Evolutionary conservation across 2,888 invertebrate genomes (phyloP).

Genomic region (Malthinus flaveolus): DNA sequence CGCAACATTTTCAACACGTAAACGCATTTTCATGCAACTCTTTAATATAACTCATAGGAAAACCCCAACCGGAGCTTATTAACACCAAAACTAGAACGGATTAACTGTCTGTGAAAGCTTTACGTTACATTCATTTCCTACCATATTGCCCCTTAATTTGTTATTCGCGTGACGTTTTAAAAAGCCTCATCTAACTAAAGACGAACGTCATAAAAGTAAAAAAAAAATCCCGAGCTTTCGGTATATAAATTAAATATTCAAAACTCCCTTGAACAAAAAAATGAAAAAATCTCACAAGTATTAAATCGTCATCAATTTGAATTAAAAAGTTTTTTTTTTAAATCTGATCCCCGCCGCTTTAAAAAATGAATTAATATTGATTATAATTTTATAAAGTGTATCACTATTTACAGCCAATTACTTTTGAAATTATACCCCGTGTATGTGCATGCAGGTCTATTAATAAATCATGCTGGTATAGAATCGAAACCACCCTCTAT

Average conservation of each 20-base stretch:
- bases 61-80: constrained; percentile 13
- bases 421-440: constrained; percentile 40
- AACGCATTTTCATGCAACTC: too few species aligned
- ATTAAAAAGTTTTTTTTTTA: not conserved
- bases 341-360: not conserved
- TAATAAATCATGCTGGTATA: constrained; percentile 42
- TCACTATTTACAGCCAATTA: constrained; percentile 43
- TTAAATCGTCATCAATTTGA: not conserved
- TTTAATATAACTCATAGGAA: constrained; percentile 11
- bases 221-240: too few species aligned
- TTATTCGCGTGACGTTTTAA: constrained; percentile 9
- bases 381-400: constrained; percentile 30
- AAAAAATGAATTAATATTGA: constrained; percentile 27
- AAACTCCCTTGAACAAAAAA: too few species aligned
- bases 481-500: constrained; percentile 32
- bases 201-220: too few species aligned
- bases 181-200: too few species aligned
- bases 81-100: constrained; percentile 8
- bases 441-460: constrained; percentile 32
- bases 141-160: constrained; percentile 12
- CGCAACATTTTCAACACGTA: too few species aligned
- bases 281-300: too few species aligned
- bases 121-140: constrained; percentile 6
- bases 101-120: constrained; percentile 9
- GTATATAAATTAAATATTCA: too few species aligned